Percentiles rank a stretch among this genome's conserved stretches.
phyloP scores from a whole-genome alignment of 92 coral and sea anemone genomes.

The Galaxea fascicularis region DNA sequence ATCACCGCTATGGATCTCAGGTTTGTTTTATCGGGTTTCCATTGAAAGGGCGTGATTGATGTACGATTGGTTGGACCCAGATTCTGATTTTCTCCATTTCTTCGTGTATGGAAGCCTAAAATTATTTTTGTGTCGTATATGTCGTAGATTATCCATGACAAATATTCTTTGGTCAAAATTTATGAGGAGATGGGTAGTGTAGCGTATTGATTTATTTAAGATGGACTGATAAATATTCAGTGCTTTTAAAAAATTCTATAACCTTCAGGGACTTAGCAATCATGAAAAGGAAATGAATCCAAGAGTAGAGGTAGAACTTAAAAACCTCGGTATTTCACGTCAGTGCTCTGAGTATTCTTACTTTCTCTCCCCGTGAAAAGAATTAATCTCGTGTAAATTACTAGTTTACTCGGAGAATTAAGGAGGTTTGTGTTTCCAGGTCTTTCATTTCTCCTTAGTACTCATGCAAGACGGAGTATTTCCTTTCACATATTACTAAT shows the following conservation, averaged over 20 bases:
- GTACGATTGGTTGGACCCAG: not conserved
- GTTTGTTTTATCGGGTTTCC: not conserved
- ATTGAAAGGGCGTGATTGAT: not conserved
- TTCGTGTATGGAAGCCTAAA: not conserved
- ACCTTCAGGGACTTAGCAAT: not conserved
- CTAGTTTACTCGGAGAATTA: not conserved
- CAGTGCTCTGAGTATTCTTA: not conserved
- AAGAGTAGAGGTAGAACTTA: too few species aligned
- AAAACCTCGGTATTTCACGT: not conserved
- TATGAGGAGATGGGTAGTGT: not conserved
- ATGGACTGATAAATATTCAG: not conserved
- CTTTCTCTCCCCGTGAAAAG: not conserved
- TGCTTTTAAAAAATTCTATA: not conserved
- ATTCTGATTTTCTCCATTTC: not conserved
- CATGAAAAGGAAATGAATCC: too few species aligned
- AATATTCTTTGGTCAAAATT: slow-evolving; percentile 4
- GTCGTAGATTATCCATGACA: not conserved
- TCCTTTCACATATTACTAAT: not conserved
- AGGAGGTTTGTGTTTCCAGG: not conserved
- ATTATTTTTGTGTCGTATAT: not conserved
- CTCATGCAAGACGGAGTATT: not conserved
- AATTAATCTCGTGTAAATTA: not conserved
- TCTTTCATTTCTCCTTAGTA: slow-evolving; percentile 2
- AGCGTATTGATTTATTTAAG: not conserved
- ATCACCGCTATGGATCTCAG: not conserved